Conservation (phyloP, 2,113 vertebrate species). For the Choloepus hoffmanni region DNA sequence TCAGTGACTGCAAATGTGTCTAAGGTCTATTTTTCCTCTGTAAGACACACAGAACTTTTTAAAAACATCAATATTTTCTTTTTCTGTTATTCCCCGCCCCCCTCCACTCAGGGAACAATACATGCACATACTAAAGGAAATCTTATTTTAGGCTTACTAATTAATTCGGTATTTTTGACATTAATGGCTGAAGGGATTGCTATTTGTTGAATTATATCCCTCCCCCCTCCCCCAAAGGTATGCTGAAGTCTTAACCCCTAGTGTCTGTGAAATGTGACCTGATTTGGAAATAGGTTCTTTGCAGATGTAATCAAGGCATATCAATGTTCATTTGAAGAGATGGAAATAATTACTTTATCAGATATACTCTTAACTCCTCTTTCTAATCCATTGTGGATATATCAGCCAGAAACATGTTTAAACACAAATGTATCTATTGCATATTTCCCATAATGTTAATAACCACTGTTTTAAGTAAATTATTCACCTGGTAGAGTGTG, state of each 20-base stretch:
- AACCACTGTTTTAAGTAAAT: not conserved
- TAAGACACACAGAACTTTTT: not conserved
- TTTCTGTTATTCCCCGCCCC: not conserved
- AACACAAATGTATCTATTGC: not conserved
- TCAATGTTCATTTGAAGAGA: not conserved
- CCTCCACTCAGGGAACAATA: not conserved
- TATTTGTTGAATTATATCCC: too few species aligned
- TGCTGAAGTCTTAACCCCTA: too few species aligned
- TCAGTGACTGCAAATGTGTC: not conserved
- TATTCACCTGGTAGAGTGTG: not conserved
- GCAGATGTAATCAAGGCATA: not conserved
- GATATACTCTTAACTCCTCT: not conserved
- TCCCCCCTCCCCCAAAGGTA: too few species aligned
- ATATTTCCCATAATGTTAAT: not conserved
- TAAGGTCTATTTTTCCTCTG: not conserved
- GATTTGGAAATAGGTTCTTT: too few species aligned
- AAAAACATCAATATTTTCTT: not conserved
- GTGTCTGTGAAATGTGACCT: too few species aligned
- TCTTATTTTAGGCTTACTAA: not conserved
- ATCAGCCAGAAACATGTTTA: not conserved
- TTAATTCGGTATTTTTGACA: not conserved
- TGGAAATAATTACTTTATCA: slow-evolving; percentile 17
- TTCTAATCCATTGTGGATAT: not conserved
- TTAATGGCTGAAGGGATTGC: not conserved
- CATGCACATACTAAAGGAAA: not conserved